Conservation (phyloP, 2,797 vertebrate species). For the Mus minutoides region DNA sequence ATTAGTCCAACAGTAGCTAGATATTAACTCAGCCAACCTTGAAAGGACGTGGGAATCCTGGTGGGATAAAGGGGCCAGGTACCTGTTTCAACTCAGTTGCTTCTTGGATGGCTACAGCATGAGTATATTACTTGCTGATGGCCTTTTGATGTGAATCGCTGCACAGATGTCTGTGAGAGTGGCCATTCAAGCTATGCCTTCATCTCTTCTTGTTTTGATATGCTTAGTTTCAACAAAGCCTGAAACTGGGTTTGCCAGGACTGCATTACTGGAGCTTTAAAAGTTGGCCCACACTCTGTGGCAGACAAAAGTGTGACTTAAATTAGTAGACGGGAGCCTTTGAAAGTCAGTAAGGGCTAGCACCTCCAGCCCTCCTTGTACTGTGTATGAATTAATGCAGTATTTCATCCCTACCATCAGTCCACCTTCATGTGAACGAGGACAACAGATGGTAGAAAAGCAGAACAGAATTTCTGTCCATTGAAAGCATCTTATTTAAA, state of each 20-base stretch:
- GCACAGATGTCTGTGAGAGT: constrained; percentile 57
- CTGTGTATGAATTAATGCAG: constrained; percentile 34
- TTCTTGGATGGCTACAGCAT: background rate
- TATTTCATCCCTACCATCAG: constrained; percentile 52
- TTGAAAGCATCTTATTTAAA: constrained; percentile 20
- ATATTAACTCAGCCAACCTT: constrained; percentile 44
- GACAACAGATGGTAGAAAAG: background rate
- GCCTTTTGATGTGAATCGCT: constrained; percentile 71
- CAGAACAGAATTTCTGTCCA: constrained; percentile 1
- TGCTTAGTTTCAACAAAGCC: constrained; percentile 32
- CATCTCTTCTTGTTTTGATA: constrained; percentile 67
- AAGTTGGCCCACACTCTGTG: constrained; percentile 35
- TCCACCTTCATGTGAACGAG: constrained; percentile 34
- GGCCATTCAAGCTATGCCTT: constrained; percentile 18
- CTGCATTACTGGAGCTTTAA: constrained; percentile 40
- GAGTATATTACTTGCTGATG: constrained; percentile 42
- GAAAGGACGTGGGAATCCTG: constrained; percentile 54
- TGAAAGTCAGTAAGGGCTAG: constrained; percentile 48
- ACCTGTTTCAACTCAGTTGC: constrained; percentile 59
- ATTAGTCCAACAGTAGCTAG: constrained; percentile 44
- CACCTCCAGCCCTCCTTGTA: background rate
- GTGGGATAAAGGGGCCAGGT: constrained; percentile 53
- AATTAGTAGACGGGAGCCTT: constrained; percentile 65
- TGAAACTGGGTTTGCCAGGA: background rate
- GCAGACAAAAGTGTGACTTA: constrained; percentile 41